phyloP scores from a whole-genome alignment of 2,797 vertebrate genomes.

The Nasua narica region DNA sequence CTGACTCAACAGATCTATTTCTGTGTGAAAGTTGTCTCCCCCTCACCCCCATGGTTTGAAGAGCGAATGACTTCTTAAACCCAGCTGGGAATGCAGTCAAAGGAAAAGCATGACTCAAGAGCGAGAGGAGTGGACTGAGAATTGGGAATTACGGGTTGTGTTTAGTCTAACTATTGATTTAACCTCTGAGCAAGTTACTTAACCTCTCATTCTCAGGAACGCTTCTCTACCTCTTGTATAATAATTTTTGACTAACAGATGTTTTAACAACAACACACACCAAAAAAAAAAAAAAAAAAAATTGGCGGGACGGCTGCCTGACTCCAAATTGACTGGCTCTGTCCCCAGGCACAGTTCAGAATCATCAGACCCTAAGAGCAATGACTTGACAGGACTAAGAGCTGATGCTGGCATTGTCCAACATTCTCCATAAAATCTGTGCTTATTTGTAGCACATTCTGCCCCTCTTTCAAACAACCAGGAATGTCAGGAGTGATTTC shows the following conservation, averaged over 20 bases:
- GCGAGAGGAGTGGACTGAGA: slow-evolving; percentile 22
- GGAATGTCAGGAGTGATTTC: neutral
- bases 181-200: slow-evolving; percentile 65
- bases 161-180: slow-evolving; percentile 68
- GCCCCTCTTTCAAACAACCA: neutral
- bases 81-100: neutral
- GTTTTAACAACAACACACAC: slow-evolving; percentile 49
- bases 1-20: neutral
- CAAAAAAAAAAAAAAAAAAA: slow-evolving; percentile 21
- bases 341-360: slow-evolving; percentile 43
- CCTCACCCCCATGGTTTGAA: neutral
- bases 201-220: slow-evolving; percentile 62
- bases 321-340: slow-evolving; percentile 39
- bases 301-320: slow-evolving; percentile 26
- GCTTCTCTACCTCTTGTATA: slow-evolving; percentile 45
- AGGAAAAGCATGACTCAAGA: slow-evolving; percentile 10
- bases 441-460: neutral
- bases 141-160: slow-evolving; percentile 43
- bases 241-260: slow-evolving; percentile 62
- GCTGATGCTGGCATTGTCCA: neutral
- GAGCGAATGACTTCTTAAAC: slow-evolving; percentile 16
- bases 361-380: slow-evolving; percentile 12
- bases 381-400: neutral
- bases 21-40: neutral
- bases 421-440: neutral